A percentile compares a stretch with the other conserved stretches of the same genome.
Evolutionary conservation across 2,113 vertebrate species (phyloP).

Genomic region (Urocolius indicus): DNA sequence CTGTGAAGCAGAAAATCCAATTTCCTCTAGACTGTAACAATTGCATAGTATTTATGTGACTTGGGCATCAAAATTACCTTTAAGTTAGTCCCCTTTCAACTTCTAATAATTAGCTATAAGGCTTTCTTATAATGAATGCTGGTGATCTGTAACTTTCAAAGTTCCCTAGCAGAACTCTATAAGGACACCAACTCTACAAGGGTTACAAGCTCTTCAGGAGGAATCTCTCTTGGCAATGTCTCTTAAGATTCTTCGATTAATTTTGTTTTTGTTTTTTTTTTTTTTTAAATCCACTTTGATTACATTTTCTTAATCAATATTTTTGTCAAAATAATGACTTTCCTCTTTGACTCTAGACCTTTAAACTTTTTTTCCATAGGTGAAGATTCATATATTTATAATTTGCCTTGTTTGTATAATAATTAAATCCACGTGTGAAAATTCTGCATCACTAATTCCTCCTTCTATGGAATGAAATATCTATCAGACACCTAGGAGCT

Average conservation of each 20-base stretch:
- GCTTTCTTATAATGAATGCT: background rate
- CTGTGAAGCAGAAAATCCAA: conserved; percentile 39
- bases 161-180: background rate
- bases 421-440: background rate
- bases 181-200: background rate
- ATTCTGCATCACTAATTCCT: background rate
- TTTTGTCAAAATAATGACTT: background rate
- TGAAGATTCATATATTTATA: background rate
- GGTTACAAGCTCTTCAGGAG: too few species aligned
- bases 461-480: background rate
- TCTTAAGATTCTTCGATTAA: too few species aligned
- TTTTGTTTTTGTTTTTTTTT: background rate
- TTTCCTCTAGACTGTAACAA: background rate
- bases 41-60: conserved; percentile 9
- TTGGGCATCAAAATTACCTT: conserved; percentile 14
- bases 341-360: background rate
- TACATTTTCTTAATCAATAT: too few species aligned
- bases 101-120: background rate
- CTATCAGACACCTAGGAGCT: background rate
- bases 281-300: background rate
- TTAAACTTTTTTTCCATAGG: background rate
- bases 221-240: background rate
- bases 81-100: background rate
- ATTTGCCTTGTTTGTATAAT: background rate
- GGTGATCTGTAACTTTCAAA: background rate